Conservation (phyloP, 2,888 invertebrate genomes). For the Athalia circularis region DNA sequence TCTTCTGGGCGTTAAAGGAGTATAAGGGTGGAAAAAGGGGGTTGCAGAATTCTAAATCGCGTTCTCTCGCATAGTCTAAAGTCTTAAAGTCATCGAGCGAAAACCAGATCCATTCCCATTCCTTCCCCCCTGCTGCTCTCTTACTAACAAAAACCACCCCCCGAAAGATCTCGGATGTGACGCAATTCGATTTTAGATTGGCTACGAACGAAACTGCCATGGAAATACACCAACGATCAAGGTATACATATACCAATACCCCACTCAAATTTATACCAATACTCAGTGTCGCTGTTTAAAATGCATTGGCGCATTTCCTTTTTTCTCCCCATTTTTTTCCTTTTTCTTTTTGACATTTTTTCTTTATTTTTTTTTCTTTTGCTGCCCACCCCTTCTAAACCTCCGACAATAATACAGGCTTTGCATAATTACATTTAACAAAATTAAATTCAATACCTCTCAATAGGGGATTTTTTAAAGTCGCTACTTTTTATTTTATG, state of each 20-base stretch:
- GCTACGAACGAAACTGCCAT: conserved; percentile 14
- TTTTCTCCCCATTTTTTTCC: neutral
- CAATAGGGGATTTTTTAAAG: neutral
- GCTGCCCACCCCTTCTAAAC: conserved; percentile 1
- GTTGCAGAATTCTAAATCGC: conserved; percentile 18
- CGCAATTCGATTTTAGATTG: conserved; percentile 38
- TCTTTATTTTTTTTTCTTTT: neutral
- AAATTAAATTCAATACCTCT: conserved; percentile 50
- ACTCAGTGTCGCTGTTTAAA: conserved; percentile 53
- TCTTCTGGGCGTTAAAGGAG: conserved; percentile 31
- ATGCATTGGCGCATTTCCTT: conserved; percentile 55
- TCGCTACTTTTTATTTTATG: neutral
- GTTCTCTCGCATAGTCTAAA: conserved; percentile 28
- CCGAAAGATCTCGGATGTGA: conserved; percentile 21
- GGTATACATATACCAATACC: neutral
- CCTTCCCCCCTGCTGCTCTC: too few species aligned
- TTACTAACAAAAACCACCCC: too few species aligned
- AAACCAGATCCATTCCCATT: too few species aligned
- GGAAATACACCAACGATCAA: conserved; percentile 14
- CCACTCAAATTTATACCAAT: conserved; percentile 26
- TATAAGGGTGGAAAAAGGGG: neutral
- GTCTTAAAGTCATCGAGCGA: neutral
- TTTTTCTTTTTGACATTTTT: neutral
- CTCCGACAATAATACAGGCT: conserved; percentile 57
- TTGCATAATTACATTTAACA: conserved; percentile 55